These are phyloP conservation scores for Drosophila busckii DNA, from an alignment of 1,140 invertebrate species.

Conservation along the genomic window DNA sequence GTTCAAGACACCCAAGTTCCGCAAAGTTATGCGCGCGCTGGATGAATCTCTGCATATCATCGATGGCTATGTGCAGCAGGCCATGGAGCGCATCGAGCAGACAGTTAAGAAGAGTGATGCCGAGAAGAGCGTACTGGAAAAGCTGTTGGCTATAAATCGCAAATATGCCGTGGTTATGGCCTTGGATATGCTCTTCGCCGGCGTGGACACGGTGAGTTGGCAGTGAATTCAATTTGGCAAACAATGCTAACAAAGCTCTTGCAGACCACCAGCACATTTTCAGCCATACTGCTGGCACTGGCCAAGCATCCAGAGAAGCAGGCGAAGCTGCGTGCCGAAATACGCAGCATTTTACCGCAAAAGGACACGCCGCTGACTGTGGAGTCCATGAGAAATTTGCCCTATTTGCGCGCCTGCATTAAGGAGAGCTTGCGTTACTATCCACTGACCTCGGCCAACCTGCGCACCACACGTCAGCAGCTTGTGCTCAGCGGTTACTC, in stretches of 20 bases:
- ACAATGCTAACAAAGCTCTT: not conserved
- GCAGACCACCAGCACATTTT: conserved; percentile 41
- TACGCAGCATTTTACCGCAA: conserved; percentile 80
- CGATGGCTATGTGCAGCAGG: conserved; percentile 15
- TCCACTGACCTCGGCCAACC: conserved; percentile 79
- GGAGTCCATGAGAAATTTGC: conserved; percentile 80
- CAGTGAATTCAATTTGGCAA: not conserved
- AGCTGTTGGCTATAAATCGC: conserved; percentile 81
- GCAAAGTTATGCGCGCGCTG: conserved; percentile 78
- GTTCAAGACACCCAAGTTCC: conserved; percentile 81
- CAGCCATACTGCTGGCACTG: conserved; percentile 68
- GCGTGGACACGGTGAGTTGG: conserved; percentile 85
- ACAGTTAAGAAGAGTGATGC: conserved; percentile 34
- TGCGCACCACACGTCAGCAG: conserved; percentile 79
- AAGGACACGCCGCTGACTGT: conserved; percentile 79
- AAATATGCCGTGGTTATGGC: conserved; percentile 83
- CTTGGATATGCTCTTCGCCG: conserved; percentile 86
- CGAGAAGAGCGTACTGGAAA: conserved; percentile 80
- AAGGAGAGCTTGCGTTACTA: conserved; percentile 82
- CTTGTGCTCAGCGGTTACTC: conserved; percentile 80
- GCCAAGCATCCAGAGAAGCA: conserved; percentile 86
- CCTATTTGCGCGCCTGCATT: conserved; percentile 83
- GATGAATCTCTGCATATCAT: conserved; percentile 11
- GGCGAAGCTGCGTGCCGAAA: conserved; percentile 84
- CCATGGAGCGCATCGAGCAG: conserved; percentile 57